Evolutionary conservation across 2,113 vertebrate species (phyloP).

Genomic region (Heptranchias perlo): DNA sequence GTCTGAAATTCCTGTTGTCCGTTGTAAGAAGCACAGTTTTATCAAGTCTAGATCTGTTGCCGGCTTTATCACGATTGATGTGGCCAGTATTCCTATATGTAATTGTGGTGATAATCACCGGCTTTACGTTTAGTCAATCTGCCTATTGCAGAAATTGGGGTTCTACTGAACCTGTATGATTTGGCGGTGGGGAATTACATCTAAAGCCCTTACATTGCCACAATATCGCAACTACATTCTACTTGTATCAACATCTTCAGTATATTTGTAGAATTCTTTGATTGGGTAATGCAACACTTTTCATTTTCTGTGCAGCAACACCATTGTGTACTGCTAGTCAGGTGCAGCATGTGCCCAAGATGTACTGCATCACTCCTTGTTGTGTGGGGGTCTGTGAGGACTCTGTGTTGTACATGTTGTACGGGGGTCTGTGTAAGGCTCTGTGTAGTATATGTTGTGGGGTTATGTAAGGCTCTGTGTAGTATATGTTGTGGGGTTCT

Average conservation of each 20-base stretch:
- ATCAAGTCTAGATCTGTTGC: conserved; percentile 10
- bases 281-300: not conserved
- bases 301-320: not conserved
- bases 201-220: not conserved
- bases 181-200: not conserved
- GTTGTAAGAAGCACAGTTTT: not conserved
- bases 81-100: not conserved
- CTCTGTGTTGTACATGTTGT: not conserved
- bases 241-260: not conserved
- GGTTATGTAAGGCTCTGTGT: not conserved
- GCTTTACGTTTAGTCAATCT: not conserved
- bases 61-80: not conserved
- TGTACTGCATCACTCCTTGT: not conserved
- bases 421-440: not conserved
- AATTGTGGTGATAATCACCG: not conserved
- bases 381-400: not conserved
- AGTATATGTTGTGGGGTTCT: not conserved
- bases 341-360: not conserved
- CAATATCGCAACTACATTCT: not conserved
- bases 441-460: not conserved
- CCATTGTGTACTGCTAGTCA: not conserved
- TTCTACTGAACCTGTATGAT: not conserved
- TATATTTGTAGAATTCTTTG: not conserved
- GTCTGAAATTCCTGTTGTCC: not conserved
- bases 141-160: not conserved